phyloP scores from a whole-genome alignment of 2,797 vertebrate species.

The Pangasius sanitwongsei region DNA sequence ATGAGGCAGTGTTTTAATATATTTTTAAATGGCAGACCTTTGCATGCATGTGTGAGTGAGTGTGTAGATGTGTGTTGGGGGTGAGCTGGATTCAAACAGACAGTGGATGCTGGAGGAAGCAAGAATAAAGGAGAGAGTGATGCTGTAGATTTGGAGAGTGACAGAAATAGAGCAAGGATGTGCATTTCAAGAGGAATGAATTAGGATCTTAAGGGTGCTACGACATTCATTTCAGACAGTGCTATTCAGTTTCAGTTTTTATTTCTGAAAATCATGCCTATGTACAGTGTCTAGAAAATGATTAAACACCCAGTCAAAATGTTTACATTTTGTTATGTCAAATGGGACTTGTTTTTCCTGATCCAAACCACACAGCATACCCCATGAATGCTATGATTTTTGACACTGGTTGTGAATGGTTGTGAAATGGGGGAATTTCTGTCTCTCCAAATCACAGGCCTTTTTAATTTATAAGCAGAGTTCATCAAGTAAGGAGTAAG shows the following conservation, averaged over 20 bases:
- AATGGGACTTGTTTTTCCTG: neutral
- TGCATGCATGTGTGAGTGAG: constrained; percentile 25
- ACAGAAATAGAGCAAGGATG: constrained; percentile 25
- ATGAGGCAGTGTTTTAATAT: constrained; percentile 31
- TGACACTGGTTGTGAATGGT: neutral
- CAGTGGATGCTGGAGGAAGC: constrained; percentile 9
- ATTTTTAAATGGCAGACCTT: constrained; percentile 38
- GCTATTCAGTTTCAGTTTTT: neutral
- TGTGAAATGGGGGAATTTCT: neutral
- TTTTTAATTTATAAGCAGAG: neutral
- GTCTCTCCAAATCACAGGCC: neutral
- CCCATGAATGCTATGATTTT: neutral
- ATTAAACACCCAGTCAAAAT: neutral
- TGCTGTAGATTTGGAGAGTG: constrained; percentile 19
- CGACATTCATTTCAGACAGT: neutral
- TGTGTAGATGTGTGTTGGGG: constrained; percentile 27
- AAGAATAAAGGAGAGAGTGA: constrained; percentile 19
- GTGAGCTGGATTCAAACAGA: constrained; percentile 32
- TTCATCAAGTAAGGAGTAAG: neutral
- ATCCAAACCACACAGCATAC: neutral
- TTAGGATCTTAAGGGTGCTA: neutral
- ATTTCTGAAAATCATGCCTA: neutral
- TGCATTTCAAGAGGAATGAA: constrained; percentile 6
- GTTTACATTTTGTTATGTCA: neutral
- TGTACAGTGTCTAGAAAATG: neutral